A percentile compares a stretch with the other conserved stretches of the same genome.
phyloP scores from a whole-genome alignment of 2,797 vertebrate species.

The Okamejei kenojei region DNA sequence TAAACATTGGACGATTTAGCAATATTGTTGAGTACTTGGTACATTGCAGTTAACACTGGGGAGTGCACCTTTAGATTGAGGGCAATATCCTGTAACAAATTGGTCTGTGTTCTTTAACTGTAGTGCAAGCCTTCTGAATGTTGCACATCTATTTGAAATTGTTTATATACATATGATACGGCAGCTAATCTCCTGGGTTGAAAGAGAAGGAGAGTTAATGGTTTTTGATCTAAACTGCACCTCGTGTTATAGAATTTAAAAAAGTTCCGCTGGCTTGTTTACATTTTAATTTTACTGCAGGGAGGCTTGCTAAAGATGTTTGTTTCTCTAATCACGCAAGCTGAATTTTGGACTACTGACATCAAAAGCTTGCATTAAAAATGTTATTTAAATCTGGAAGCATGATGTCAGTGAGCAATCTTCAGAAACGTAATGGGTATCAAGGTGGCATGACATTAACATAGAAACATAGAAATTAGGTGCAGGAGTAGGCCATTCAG shows the following conservation, averaged over 20 bases:
- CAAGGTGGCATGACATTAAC: background rate
- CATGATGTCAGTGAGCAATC: background rate
- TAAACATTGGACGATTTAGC: background rate
- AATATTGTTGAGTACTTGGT: background rate
- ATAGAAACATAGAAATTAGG: no score
- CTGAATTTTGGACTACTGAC: background rate
- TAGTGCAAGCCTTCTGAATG: background rate
- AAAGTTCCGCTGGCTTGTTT: background rate
- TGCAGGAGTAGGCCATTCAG: no score
- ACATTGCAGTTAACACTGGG: background rate
- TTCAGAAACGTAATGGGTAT: background rate
- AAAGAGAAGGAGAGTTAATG: background rate
- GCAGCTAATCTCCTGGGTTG: background rate
- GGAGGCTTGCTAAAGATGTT: background rate
- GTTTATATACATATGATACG: background rate
- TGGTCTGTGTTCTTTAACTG: background rate
- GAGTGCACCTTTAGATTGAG: background rate
- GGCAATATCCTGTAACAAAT: background rate
- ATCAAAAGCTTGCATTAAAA: background rate
- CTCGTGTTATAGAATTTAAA: background rate
- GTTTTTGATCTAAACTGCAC: background rate
- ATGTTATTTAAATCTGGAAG: background rate
- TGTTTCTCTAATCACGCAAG: background rate
- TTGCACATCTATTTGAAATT: background rate
- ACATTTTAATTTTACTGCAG: background rate